Evolutionary conservation across 2,888 invertebrate species (phyloP).

Genomic region (Cremastobaeus sp.): DNA sequence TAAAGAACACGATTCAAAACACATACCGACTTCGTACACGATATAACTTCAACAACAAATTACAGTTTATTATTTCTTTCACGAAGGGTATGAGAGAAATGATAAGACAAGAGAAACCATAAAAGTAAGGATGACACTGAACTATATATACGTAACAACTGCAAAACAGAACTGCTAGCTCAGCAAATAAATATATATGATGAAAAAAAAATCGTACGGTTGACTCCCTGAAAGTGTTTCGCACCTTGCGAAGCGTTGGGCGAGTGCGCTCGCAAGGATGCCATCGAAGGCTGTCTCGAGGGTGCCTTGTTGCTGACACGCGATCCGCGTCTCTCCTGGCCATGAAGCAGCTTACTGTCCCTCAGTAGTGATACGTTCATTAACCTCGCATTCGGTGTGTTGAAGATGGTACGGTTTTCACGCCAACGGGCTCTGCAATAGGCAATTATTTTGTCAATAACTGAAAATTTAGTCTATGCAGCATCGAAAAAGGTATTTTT

Average conservation of each 20-base stretch:
- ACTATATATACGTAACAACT: conserved; percentile 38
- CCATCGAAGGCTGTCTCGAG: conserved; percentile 91
- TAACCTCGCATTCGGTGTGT: conserved; percentile 94
- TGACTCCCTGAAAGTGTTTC: conserved; percentile 77
- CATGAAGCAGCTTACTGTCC: conserved; percentile 88
- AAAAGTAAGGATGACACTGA: conserved; percentile 26
- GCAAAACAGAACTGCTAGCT: conserved; percentile 73
- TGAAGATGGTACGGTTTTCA: conserved; percentile 95
- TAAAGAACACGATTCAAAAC: background rate
- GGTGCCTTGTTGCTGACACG: conserved; percentile 88
- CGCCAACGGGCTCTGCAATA: conserved; percentile 91
- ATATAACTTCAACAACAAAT: no score
- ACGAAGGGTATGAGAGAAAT: no score
- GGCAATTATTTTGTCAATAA: no score
- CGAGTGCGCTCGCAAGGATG: conserved; percentile 89
- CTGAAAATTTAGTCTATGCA: no score
- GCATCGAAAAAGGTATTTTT: no score
- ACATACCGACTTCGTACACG: conserved; percentile 7
- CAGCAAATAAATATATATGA: conserved; percentile 68
- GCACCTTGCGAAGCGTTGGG: conserved; percentile 84
- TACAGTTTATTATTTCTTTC: conserved; percentile 2
- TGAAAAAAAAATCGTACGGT: conserved; percentile 78
- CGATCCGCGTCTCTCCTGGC: conserved; percentile 88
- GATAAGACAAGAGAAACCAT: conserved; percentile 35
- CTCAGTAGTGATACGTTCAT: conserved; percentile 93